Conservation (phyloP, 2,888 invertebrate genomes). For the Ariolimax columbianus region DNA sequence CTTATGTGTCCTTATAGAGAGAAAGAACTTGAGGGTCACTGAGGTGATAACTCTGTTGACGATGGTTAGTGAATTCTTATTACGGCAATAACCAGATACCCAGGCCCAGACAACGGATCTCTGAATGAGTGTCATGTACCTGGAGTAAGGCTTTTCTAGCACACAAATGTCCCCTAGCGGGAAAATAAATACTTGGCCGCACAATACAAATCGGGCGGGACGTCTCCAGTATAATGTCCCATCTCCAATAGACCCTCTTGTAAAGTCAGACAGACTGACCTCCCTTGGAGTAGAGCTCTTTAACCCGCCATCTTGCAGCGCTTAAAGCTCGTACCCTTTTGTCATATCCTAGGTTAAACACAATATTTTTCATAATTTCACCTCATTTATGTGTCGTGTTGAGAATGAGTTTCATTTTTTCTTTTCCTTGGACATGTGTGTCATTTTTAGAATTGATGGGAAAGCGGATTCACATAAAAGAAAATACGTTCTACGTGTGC, state of each 20-base stretch:
- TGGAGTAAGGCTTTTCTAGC: background rate
- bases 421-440: background rate
- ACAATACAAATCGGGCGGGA: background rate
- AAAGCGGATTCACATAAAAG: background rate
- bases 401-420: background rate
- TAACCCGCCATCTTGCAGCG: constrained; percentile 12
- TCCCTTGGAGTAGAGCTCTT: background rate
- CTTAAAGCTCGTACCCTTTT: background rate
- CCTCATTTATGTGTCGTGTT: constrained; percentile 15
- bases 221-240: background rate
- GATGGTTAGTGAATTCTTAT: background rate
- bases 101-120: background rate
- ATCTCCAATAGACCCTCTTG: background rate
- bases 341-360: background rate
- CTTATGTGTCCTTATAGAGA: too few relatives aligned
- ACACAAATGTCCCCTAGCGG: background rate
- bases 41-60: background rate
- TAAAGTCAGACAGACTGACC: constrained; percentile 5
- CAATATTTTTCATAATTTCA: constrained; percentile 25
- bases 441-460: constrained; percentile 9
- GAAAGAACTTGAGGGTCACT: too few relatives aligned
- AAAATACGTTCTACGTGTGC: background rate
- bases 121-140: background rate
- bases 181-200: background rate
- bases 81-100: background rate